phyloP scores from a whole-genome alignment of 1,140 invertebrate species.

The Gerris buenoi region DNA sequence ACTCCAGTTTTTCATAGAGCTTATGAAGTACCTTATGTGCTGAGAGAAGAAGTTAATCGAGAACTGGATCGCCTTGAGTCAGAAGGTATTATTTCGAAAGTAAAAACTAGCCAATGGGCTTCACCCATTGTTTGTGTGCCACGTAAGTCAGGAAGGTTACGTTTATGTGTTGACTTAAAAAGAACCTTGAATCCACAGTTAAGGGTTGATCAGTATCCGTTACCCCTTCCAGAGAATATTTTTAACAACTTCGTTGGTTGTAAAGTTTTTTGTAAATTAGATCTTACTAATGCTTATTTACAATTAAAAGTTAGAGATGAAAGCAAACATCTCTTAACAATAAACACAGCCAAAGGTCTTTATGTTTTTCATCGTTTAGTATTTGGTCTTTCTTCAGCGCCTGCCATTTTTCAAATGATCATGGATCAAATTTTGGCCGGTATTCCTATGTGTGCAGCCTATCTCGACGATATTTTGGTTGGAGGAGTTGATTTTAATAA shows the following conservation, averaged over 20 bases:
- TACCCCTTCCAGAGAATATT: slow-evolving; percentile 4
- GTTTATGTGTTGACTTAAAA: background rate
- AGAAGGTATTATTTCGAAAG: background rate
- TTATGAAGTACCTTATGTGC: background rate
- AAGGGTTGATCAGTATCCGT: background rate
- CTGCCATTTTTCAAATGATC: background rate
- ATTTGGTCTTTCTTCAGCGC: background rate
- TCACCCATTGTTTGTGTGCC: background rate
- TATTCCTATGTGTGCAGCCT: background rate
- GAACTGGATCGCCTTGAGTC: background rate
- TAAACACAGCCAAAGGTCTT: background rate
- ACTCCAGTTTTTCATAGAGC: background rate
- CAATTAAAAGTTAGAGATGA: slow-evolving; percentile 20
- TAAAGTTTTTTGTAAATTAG: slow-evolving; percentile 26
- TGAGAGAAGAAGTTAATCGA: background rate
- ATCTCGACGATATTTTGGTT: background rate
- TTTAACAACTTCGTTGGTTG: slow-evolving; percentile 5
- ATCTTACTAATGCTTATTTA: slow-evolving; percentile 29
- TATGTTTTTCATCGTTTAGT: background rate
- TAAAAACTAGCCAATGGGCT: slow-evolving; percentile 3
- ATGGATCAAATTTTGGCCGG: background rate
- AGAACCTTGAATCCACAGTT: background rate
- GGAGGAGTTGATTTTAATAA: background rate
- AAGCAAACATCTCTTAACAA: background rate
- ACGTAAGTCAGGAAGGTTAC: background rate